Percentiles rank a stretch among this genome's conserved stretches.
Conservation (phyloP, 1,140 invertebrate genomes). For the Cyclina sinensis region DNA sequence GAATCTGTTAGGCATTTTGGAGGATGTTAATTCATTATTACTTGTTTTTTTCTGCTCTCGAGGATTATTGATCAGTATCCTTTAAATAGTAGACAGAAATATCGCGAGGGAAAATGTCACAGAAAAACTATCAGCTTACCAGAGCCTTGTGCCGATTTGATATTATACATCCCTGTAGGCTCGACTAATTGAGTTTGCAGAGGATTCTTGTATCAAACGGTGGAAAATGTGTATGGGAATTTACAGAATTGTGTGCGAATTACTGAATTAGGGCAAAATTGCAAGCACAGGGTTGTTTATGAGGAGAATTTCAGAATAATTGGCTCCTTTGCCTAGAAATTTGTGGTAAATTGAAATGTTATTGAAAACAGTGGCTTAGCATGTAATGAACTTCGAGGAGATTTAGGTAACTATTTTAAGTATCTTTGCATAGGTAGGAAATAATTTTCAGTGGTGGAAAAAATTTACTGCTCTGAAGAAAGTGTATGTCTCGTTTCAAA, state of each 20-base stretch:
- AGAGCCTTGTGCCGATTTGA: constrained; percentile 10
- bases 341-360: constrained; percentile 30
- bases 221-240: constrained; percentile 35
- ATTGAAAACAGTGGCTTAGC: constrained; percentile 20
- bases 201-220: background rate
- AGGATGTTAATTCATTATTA: constrained; percentile 3
- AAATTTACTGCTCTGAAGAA: too few species aligned
- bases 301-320: background rate
- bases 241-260: constrained; percentile 20
- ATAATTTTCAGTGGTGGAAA: background rate
- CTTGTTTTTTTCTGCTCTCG: background rate
- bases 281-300: constrained; percentile 4
- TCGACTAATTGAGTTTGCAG: constrained; percentile 15
- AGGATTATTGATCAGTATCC: constrained; percentile 22
- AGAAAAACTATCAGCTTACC: constrained; percentile 26
- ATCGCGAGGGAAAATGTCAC: constrained; percentile 41
- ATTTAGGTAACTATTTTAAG: background rate
- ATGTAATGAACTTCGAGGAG: background rate
- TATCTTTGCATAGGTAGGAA: background rate
- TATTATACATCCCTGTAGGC: constrained; percentile 25
- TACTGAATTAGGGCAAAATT: constrained; percentile 47
- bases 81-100: constrained; percentile 13
- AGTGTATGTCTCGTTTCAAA: too few species aligned
- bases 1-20: background rate
- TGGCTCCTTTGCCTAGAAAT: constrained; percentile 18